Evolutionary conservation across 2,888 invertebrate genomes (phyloP).

Genomic region (Clunio marinus): DNA sequence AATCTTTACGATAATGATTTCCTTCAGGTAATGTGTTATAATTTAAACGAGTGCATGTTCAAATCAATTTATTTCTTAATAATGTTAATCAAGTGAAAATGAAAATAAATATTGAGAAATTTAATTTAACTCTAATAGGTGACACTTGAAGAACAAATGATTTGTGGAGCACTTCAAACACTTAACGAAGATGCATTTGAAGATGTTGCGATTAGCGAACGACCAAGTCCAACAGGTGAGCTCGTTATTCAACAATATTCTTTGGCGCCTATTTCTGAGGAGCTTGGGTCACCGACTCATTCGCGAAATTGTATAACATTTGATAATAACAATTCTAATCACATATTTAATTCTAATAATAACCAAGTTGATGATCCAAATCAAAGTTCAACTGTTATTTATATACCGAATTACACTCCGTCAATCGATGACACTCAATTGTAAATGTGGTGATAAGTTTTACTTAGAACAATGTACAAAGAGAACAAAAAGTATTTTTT

Average conservation of each 20-base stretch:
- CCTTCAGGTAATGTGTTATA: slow-evolving; percentile 29
- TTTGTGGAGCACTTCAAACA: slow-evolving; percentile 87
- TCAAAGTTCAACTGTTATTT: slow-evolving; percentile 22
- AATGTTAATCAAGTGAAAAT: too few species aligned
- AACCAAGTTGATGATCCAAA: background rate
- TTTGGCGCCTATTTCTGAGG: slow-evolving; percentile 27
- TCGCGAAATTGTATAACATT: slow-evolving; percentile 19
- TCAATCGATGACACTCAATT: slow-evolving; percentile 27
- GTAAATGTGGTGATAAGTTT: background rate
- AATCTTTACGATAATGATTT: slow-evolving; percentile 31
- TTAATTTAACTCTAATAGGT: slow-evolving; percentile 59
- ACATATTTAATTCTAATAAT: slow-evolving; percentile 16
- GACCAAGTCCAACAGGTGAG: slow-evolving; percentile 54
- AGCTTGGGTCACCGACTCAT: slow-evolving; percentile 18
- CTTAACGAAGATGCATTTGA: slow-evolving; percentile 90
- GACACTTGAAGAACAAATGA: slow-evolving; percentile 91
- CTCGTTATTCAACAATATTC: slow-evolving; percentile 41
- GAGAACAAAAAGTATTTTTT: background rate
- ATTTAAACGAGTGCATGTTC: too few species aligned
- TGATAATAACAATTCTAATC: slow-evolving; percentile 25
- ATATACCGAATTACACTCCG: slow-evolving; percentile 25
- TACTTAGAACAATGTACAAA: background rate
- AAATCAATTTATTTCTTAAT: too few species aligned
- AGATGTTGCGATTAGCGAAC: slow-evolving; percentile 75
- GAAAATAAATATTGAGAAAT: too few species aligned